Conservation (phyloP, 2,113 vertebrate genomes). For the Marmota monax region DNA sequence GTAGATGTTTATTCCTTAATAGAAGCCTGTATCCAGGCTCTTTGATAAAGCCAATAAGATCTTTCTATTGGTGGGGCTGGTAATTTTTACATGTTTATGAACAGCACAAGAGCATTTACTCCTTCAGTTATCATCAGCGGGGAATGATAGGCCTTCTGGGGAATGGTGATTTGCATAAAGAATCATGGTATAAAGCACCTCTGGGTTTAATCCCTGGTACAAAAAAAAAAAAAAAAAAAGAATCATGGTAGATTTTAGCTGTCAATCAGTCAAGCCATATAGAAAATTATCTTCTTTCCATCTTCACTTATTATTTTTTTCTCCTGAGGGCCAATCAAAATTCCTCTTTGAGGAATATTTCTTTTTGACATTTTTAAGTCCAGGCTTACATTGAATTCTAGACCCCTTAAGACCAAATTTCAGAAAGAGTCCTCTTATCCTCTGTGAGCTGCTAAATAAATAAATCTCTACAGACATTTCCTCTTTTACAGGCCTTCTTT, state of each 20-base stretch:
- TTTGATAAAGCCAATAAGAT: constrained; percentile 40
- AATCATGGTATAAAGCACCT: neutral
- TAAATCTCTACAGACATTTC: neutral
- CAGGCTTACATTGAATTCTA: constrained; percentile 25
- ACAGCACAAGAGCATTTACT: neutral
- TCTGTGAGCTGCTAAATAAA: constrained; percentile 21
- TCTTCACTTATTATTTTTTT: neutral
- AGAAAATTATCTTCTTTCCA: constrained; percentile 26
- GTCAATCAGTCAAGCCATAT: neutral
- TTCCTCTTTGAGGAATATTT: constrained; percentile 14
- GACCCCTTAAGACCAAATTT: neutral
- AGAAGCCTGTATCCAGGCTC: neutral
- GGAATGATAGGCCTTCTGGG: neutral
- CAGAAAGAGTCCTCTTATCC: neutral
- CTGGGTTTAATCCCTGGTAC: too few relatives aligned
- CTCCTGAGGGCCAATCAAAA: neutral
- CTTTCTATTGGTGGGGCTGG: neutral
- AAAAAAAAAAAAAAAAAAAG: too few relatives aligned
- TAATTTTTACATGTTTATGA: neutral
- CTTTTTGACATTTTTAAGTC: constrained; percentile 26
- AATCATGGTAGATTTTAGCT: neutral
- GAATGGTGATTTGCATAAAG: neutral
- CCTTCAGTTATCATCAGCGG: neutral
- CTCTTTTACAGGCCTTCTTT: neutral
- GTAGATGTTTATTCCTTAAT: neutral